phyloP scores from a whole-genome alignment of 2,888 invertebrate species.

The Epirrita christyi region DNA sequence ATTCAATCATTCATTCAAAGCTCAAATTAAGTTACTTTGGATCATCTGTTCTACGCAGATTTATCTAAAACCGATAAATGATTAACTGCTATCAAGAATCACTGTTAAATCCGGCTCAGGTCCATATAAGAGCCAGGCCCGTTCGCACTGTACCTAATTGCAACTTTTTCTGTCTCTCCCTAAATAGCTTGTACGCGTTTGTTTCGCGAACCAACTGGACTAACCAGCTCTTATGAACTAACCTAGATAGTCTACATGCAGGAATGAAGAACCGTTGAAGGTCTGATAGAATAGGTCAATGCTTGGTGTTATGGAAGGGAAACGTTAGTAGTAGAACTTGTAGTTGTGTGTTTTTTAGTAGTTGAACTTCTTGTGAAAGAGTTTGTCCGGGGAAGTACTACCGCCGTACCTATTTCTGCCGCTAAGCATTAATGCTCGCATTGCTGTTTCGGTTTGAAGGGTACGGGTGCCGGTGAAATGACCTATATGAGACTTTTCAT shows the following conservation, averaged over 20 bases:
- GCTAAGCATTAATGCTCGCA: no score
- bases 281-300: constrained; percentile 5
- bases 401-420: no score
- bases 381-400: no score
- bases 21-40: no score
- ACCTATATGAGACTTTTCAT: no score
- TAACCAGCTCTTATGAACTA: constrained; percentile 6
- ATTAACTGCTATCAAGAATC: constrained; percentile 14
- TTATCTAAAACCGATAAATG: background rate
- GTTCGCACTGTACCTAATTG: constrained; percentile 28
- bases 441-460: no score
- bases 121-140: constrained; percentile 29
- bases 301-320: background rate
- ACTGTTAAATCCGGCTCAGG: constrained; percentile 19
- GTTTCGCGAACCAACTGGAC: constrained; percentile 35
- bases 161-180: constrained; percentile 36
- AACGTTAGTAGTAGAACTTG: background rate
- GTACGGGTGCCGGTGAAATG: no score
- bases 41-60: background rate
- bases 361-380: background rate
- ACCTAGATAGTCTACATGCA: constrained; percentile 2
- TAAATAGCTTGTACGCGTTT: constrained; percentile 34
- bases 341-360: no score
- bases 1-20: no score
- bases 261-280: constrained; percentile 17